Evolutionary conservation across 2,797 vertebrate genomes (phyloP).

Genomic region (Crenuchus spilurus): DNA sequence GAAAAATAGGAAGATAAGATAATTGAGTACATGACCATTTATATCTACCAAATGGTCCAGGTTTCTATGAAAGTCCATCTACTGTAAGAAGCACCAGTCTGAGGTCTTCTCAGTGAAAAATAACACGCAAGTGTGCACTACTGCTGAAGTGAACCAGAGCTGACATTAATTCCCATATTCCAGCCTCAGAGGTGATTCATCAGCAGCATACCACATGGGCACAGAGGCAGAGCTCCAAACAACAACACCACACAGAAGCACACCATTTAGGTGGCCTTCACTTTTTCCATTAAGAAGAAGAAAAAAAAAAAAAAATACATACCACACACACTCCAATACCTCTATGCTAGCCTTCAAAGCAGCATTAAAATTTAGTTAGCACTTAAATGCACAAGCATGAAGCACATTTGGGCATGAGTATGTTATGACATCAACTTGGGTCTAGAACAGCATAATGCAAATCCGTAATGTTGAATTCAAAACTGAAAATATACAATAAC

Average conservation of each 20-base stretch:
- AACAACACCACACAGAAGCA: not conserved
- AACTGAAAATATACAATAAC: no score
- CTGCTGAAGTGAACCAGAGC: slow-evolving; percentile 28
- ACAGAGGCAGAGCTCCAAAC: slow-evolving; percentile 11
- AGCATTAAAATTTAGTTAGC: not conserved
- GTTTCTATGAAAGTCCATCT: slow-evolving; percentile 3
- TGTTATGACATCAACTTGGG: no score
- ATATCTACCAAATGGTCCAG: not conserved
- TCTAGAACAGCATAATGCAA: no score
- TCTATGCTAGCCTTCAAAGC: not conserved
- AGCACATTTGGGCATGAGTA: not conserved
- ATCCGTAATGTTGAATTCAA: no score
- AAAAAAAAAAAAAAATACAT: no score
- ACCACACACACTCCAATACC: not conserved
- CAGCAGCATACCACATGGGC: not conserved
- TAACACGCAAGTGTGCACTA: slow-evolving; percentile 22
- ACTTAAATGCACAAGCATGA: not conserved
- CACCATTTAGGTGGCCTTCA: not conserved
- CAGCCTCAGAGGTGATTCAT: slow-evolving; percentile 36
- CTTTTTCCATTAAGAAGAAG: not conserved
- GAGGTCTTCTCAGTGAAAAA: slow-evolving; percentile 25
- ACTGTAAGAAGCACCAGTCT: not conserved
- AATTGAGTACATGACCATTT: not conserved
- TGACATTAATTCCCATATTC: slow-evolving; percentile 27
- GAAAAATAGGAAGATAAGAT: not conserved